Evolutionary conservation across 1,140 invertebrate genomes (phyloP).

Genomic region (Micrasema minimum): DNA sequence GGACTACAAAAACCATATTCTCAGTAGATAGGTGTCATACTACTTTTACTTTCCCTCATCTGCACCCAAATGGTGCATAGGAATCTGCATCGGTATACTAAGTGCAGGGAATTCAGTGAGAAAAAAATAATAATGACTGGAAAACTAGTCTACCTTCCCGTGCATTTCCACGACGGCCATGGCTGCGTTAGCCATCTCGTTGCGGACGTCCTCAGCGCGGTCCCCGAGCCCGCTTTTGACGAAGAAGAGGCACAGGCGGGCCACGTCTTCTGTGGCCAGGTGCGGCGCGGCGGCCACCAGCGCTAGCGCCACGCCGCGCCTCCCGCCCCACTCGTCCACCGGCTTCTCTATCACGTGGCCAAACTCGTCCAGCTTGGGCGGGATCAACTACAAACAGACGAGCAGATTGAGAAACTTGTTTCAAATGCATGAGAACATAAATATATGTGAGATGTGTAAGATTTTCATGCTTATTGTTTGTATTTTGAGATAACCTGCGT

Average conservation of each 20-base stretch:
- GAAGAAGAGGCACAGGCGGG: slow-evolving; percentile 82
- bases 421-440: too few species aligned
- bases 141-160: slow-evolving; percentile 86
- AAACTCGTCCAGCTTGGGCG: slow-evolving; percentile 89
- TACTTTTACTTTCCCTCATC: too few species aligned
- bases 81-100: too few species aligned
- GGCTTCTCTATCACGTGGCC: slow-evolving; percentile 88
- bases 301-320: slow-evolving; percentile 88
- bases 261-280: slow-evolving; percentile 75
- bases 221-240: slow-evolving; percentile 90
- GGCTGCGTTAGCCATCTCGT: slow-evolving; percentile 94
- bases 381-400: slow-evolving; percentile 75
- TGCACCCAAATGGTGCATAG: too few species aligned
- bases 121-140: too few species aligned
- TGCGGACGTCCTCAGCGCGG: slow-evolving; percentile 82
- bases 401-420: too few species aligned
- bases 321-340: slow-evolving; percentile 87
- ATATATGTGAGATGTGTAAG: too few species aligned
- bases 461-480: too few species aligned
- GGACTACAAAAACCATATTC: too few species aligned
- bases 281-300: slow-evolving; percentile 77
- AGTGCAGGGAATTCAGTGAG: too few species aligned
- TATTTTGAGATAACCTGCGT: too few species aligned
- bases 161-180: slow-evolving; percentile 90
- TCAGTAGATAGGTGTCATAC: too few species aligned